Conservation (phyloP, 2,797 vertebrate genomes). For the Manis pentadactyla region DNA sequence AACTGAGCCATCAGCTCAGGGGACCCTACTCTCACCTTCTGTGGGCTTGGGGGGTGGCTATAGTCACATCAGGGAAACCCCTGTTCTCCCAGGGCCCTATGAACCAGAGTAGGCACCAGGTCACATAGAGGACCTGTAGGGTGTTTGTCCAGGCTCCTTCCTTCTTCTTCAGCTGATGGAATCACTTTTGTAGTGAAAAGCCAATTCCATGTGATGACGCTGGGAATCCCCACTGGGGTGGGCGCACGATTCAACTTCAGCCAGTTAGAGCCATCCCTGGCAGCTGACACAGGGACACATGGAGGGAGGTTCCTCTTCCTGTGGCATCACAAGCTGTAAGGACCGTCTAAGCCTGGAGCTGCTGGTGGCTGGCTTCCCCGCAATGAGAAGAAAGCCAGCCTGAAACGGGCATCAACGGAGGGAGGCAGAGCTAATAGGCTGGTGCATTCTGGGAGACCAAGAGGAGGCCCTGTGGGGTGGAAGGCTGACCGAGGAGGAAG, state of each 20-base stretch:
- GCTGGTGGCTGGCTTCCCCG: neutral
- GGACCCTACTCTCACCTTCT: neutral
- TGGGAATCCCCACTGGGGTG: neutral
- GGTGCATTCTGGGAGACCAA: neutral
- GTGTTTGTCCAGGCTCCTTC: neutral
- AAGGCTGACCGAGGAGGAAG: neutral
- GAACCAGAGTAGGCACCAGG: neutral
- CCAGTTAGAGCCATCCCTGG: neutral
- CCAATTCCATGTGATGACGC: neutral
- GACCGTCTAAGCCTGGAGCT: neutral
- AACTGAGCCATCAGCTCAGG: neutral
- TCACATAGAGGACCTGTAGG: neutral
- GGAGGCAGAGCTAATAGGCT: neutral
- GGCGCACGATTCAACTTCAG: neutral
- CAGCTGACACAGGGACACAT: neutral
- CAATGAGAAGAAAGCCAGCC: neutral
- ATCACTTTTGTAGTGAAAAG: neutral
- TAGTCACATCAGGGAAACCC: neutral
- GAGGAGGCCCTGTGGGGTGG: neutral
- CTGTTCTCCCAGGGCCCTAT: neutral
- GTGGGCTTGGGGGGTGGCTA: neutral
- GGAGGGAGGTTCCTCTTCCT: neutral
- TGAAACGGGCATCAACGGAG: neutral
- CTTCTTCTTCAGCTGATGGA: neutral
- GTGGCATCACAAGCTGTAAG: neutral